Evolutionary conservation across 2,888 invertebrate genomes (phyloP), one percentile per base, ranked within the genome.

Genomic region (Tetragonisca angustula): DNA sequence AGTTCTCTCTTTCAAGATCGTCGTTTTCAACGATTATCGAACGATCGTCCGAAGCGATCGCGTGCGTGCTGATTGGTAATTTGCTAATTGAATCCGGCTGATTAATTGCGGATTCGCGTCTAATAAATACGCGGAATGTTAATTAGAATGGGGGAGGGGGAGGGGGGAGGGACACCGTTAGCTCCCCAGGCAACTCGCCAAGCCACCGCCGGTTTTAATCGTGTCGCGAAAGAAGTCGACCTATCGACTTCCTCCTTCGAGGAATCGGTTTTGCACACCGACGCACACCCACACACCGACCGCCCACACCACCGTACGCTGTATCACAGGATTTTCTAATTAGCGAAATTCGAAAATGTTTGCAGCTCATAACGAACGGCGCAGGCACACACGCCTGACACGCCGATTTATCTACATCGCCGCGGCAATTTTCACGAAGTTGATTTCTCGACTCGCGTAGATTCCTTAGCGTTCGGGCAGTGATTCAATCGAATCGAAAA

Each of bases 11-110:
- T 32, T 32, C 52, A 21, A n/a, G 65, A n/a, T 5, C 50, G 49
- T 36, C 17, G 19, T 59, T 27, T 61, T 6, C 5, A 88, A 85
- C 88, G 90, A 92, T 92, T 90, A 91, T 89, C 87, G 83, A 85
- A 27, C 27, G 27, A 27, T 27, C 52, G 91, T 91, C 90, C 91
- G 87, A 36, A 90, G 85, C 91, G 89, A 91, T 90, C 90, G 91
- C 90, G 89, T 91, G 90, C 90, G 91, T 91, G 90, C 91, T 93
- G 93, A 94, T 93, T 92, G 92, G 91, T 92, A 92, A 93, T 93
- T 91, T 92, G 91, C 93, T 93, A 93, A 93, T 93, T 94, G 93
- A 94, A 93, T 93, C 88, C 89, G 89, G 85, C 91, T 93, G 93
- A 93, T 93, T 93, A 93, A 93, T 93, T 91, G 93, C 92, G 88